Evolutionary conservation across 1,140 invertebrate species (phyloP), one percentile per base, ranked within the genome.

Genomic region (Phymorhynchus buccinoides): DNA sequence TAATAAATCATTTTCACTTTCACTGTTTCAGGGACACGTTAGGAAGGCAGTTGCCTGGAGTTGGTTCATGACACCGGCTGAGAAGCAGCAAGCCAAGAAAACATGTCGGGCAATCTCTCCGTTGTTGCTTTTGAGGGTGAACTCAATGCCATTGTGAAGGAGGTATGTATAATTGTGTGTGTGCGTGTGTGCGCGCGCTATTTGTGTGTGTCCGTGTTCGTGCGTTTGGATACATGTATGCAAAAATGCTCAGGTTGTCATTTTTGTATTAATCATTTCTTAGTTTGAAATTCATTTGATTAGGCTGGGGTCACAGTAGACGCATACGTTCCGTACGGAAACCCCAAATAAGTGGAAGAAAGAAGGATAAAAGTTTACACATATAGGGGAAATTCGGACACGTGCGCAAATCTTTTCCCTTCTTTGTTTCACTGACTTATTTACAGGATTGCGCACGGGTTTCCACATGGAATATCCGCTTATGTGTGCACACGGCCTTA

Each of bases 111-210:
- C 48, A 90, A 89, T 52, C 79, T 91, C 66, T 90, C 91, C 32
- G 89, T 91, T 14, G 91, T 93, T 48, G 91, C 92, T 22, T 92
- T 92, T 90, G 93, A 94, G 89, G 93, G 92, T 22, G 93, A 94
- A 86, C 86, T 94, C 41, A 93, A 94, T 90, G 88, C 91, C 37
- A 93, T 93, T 84, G 90, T 94, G 12, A 92, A 91, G 90, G 93
- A 94, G 90, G 93, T 93, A 88, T 81, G 86, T 85, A 62, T 52
- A 9, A 6, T 30, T n/a, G 56, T 27, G 12, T 27, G 12, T 27
- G 56, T 27, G 27, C 12, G 39, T 0, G 39, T 41, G 4, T 22
- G 3, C n/a, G 39, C 27, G 22, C 44, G 37, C 2, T n/a, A n/a
- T n/a, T n/a, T n/a, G n/a, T n/a, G n/a, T n/a, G n/a, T n/a, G n/a